Evolutionary conservation across 2,888 invertebrate species (phyloP), one percentile per base, ranked within the genome.

Genomic region (Macropis europaea): DNA sequence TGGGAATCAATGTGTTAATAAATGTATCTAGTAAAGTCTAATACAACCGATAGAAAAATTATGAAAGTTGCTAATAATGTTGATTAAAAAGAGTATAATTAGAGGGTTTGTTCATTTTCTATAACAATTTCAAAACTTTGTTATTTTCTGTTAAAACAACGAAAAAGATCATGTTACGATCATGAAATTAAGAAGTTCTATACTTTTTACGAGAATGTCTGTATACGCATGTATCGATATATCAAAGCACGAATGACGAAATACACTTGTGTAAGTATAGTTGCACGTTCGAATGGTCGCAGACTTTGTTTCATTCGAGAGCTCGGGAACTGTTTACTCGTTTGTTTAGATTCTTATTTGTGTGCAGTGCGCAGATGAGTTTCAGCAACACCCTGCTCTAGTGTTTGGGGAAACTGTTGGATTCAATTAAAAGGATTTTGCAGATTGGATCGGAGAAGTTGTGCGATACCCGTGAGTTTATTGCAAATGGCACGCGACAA

Each of bases 361-460:
- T 40, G 43, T 40, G 47, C 47, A 38, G 59, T n/a, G 32, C 11
- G 45, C 30, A 32, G 60, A 69, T 59, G 57, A 70, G 60, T 60
- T 67, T 67, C 69, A 15, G 32, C 40, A 6, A 11, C 28, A 22
- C 24, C 17, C 40, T 40, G 9, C 7, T 30, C n/a, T 34, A 13
- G 26, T 40, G 36, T 60, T 68, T 38, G 48, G 9, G 19, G 9
- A 60, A 34, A 30, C 68, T 47, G 53, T 60, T 48, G 59, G 40
- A 70, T 70, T 60, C 68, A 60, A 67, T 70, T 67, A 60, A 63
- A 70, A 68, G 59, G 68, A 70, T 67, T 24, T 47, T 36, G 15
- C 36, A 36, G 60, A 59, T 70, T 48, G 53, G 68, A 7, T 57
- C 17, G 17, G 0, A 34, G 7, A 57, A 69, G 50, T 66, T 56